Evolutionary conservation across 2,888 invertebrate genomes (phyloP).

Genomic region (Dasypolia templi): DNA sequence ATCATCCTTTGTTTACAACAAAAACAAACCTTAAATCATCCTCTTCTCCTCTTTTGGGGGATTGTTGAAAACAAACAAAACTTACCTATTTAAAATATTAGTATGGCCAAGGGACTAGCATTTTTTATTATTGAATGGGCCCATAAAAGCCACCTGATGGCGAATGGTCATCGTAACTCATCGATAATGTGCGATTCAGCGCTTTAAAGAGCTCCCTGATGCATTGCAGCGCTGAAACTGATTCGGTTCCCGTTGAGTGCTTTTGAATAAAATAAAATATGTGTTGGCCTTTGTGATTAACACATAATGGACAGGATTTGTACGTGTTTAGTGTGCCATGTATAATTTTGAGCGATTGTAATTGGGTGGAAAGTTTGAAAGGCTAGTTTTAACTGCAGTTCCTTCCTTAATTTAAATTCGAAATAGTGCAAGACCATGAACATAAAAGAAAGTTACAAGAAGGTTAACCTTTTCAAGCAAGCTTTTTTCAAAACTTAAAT

Average conservation of each 20-base stretch:
- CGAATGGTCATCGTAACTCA: constrained; percentile 68
- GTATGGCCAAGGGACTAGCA: constrained; percentile 30
- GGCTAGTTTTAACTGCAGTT: neutral
- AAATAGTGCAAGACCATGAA: constrained; percentile 33
- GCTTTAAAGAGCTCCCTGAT: constrained; percentile 68
- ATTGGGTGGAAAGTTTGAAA: constrained; percentile 8
- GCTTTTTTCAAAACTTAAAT: constrained; percentile 69
- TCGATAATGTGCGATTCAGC: constrained; percentile 68
- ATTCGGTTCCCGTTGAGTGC: constrained; percentile 56
- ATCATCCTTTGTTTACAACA: constrained; percentile 15
- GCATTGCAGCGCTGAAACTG: constrained; percentile 65
- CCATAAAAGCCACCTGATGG: constrained; percentile 68
- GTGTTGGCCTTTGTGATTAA: constrained; percentile 55
- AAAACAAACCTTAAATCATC: constrained; percentile 49
- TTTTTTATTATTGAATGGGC: constrained; percentile 66
- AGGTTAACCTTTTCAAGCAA: constrained; percentile 35
- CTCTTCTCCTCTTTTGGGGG: constrained; percentile 6
- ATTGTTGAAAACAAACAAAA: constrained; percentile 46
- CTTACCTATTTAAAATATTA: constrained; percentile 55
- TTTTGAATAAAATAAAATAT: constrained; percentile 60
- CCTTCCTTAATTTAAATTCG: constrained; percentile 1
- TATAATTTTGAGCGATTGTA: neutral
- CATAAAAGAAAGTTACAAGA: constrained; percentile 39
- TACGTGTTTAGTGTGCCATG: neutral
- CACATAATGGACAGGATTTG: neutral